A percentile compares a stretch with the other conserved stretches of the same genome.
Conservation (phyloP, 2,888 invertebrate species). For the Ectemnius cavifrons region DNA sequence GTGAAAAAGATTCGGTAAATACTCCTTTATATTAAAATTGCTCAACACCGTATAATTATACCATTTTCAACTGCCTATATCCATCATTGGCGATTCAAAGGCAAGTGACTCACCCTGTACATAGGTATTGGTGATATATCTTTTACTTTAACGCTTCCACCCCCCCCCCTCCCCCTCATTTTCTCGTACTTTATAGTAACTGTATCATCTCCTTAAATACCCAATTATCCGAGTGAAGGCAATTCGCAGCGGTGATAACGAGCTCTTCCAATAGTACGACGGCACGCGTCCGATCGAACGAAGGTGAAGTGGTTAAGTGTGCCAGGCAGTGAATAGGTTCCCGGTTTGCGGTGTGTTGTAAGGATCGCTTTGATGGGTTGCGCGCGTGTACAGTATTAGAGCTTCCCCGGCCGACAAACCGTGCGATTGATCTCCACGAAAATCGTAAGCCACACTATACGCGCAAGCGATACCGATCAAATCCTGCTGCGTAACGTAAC, state of each 20-base stretch:
- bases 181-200: not conserved
- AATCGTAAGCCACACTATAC: slow-evolving; percentile 14
- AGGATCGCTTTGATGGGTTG: slow-evolving; percentile 63
- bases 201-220: slow-evolving; percentile 23
- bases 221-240: slow-evolving; percentile 46
- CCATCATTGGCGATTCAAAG: no score
- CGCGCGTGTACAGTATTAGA: slow-evolving; percentile 62
- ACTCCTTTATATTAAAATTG: no score
- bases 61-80: no score
- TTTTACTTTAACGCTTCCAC: not conserved
- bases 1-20: no score
- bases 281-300: slow-evolving; percentile 40
- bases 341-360: slow-evolving; percentile 28
- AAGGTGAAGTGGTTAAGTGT: slow-evolving; percentile 64
- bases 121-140: no score
- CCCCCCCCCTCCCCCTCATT: not conserved
- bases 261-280: slow-evolving; percentile 25
- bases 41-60: no score
- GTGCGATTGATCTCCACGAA: slow-evolving; percentile 41
- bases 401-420: slow-evolving; percentile 38
- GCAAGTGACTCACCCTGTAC: no score
- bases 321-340: slow-evolving; percentile 51
- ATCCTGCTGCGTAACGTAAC: slow-evolving; percentile 22
- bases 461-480: slow-evolving; percentile 38
- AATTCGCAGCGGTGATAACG: slow-evolving; percentile 21